Conservation (phyloP, 2,797 vertebrate species). For the Hydrocynus forskahlii region DNA sequence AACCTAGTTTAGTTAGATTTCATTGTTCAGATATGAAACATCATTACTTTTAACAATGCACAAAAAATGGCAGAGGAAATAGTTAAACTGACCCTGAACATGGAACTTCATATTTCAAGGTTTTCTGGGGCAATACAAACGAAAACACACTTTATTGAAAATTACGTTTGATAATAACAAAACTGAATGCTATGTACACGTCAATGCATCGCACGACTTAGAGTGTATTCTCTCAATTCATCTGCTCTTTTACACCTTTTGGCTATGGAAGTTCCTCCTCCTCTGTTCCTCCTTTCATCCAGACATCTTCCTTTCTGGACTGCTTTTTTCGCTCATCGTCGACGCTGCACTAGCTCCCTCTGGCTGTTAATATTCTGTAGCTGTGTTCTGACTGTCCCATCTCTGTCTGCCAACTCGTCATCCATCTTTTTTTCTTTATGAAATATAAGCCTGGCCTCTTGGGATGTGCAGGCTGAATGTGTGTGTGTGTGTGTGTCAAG, state of each 20-base stretch:
- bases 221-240: neutral
- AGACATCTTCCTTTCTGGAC: neutral
- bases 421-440: conserved; percentile 5
- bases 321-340: neutral
- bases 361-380: conserved; percentile 25
- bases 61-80: too few species aligned
- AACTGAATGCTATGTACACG: neutral
- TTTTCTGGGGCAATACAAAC: too few species aligned
- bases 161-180: too few species aligned
- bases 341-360: neutral
- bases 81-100: too few species aligned
- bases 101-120: too few species aligned
- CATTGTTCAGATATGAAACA: too few species aligned
- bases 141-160: too few species aligned
- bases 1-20: too few species aligned
- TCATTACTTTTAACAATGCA: too few species aligned
- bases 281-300: neutral
- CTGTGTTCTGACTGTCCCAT: neutral
- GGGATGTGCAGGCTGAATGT: neutral
- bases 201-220: neutral
- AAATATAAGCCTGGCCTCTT: neutral
- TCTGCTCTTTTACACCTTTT: neutral
- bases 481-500: conserved; percentile 22
- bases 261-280: neutral
- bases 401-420: neutral